Evolutionary conservation across 2,888 invertebrate species (phyloP).

Genomic region (Tethea ocularis): DNA sequence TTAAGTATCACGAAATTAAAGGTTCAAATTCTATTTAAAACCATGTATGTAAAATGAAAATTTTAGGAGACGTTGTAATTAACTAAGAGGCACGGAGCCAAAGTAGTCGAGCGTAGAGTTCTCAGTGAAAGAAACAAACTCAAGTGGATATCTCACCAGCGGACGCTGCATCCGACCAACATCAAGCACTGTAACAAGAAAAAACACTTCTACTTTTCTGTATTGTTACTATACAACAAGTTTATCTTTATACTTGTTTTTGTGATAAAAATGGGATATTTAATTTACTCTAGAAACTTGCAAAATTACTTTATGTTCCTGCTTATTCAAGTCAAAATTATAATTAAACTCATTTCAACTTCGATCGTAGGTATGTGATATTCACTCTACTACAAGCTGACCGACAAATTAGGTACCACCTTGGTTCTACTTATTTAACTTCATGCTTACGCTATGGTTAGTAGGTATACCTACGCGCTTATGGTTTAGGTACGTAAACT

Average conservation of each 20-base stretch:
- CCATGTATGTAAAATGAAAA: constrained; percentile 20
- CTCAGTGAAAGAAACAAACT: constrained; percentile 43
- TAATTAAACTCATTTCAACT: too few species aligned
- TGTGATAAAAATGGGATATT: not conserved
- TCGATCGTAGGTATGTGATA: too few species aligned
- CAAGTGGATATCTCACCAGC: constrained; percentile 48
- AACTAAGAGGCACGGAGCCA: constrained; percentile 54
- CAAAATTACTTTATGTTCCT: too few species aligned
- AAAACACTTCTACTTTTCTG: constrained; percentile 29
- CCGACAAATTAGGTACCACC: too few species aligned
- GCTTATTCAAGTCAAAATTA: too few species aligned
- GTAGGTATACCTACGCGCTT: too few species aligned
- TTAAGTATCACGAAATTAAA: not conserved
- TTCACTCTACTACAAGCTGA: too few species aligned
- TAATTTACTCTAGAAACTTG: too few species aligned
- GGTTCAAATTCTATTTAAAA: not conserved
- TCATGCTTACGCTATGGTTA: too few species aligned
- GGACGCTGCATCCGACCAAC: constrained; percentile 43
- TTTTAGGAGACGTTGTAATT: constrained; percentile 46
- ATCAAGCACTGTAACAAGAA: constrained; percentile 46
- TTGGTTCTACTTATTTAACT: too few species aligned
- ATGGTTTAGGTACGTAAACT: too few species aligned
- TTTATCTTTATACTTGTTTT: not conserved
- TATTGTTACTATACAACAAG: not conserved
- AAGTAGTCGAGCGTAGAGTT: constrained; percentile 41